Base-by-base conservation (phyloP, 2,113 vertebrate genomes). In the Gallinago jamesoni region DNA sequence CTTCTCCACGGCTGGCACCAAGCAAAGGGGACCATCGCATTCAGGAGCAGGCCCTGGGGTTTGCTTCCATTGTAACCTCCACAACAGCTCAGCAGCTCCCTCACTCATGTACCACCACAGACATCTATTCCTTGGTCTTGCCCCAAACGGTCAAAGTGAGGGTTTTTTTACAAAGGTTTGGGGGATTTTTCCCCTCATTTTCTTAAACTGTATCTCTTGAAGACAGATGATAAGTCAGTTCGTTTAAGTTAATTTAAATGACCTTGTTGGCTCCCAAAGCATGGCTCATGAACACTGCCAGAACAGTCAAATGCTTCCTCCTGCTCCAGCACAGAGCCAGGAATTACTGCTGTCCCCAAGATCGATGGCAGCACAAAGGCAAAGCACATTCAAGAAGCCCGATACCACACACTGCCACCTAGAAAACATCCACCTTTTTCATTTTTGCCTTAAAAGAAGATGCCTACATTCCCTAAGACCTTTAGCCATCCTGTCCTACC, bases 21-120 rank as follows among this genome's bases (percentile, higher is more conserved):
- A 13, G 18, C 52, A 6, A 13, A 7, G 1, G 0, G 57, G 23
- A 30, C 8, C 70, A 7, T 1, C 2, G 0, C 14, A 1, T 0
- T 8, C 50, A 30, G 3, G 22, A 79, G 39, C 28, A 3, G 48
- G 11, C 28, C 62, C 45, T 0, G 0, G 48, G 6, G 18, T 2
- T 18, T 5, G 10, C 59, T 24, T 7, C 5, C 28, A 30, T 35
- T 39, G 17, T 5, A 48, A 27, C 74, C 76, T 17, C 50, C 55
- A 33, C 1, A 2, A 3, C 18, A 28, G 19, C 64, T 20, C 55
- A 67, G 2, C 84, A 75, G 23, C n/a, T 14, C 75, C 2, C 30
- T 15, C 23, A 8, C 57, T 30, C 35, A 17, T 0, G 9, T 10
- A 41, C 20, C 67, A 48, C 35, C 9, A 12, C 33, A 2, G 1